phyloP scores from a whole-genome alignment of 2,797 vertebrate species.

The Calcarius lapponicus region DNA sequence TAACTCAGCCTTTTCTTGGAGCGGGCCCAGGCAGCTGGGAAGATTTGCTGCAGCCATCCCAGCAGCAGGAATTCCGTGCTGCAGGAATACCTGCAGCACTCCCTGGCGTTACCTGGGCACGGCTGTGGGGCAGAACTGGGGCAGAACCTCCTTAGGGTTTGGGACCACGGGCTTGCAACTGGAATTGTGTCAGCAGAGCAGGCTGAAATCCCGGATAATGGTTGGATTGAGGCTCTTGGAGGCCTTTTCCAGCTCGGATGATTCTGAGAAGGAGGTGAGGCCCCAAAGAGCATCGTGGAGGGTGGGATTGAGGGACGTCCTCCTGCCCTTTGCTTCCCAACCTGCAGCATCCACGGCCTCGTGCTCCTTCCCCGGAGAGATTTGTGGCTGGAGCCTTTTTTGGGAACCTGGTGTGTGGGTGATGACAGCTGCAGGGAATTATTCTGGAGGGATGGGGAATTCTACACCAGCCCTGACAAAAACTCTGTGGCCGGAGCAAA shows the following conservation, averaged over 20 bases:
- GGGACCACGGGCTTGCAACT: accelerated
- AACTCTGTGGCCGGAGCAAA: not conserved
- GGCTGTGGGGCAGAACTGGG: not conserved
- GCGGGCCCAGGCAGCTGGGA: not conserved
- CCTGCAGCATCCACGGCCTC: not conserved
- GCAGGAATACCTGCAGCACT: not conserved
- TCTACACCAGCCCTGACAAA: not conserved
- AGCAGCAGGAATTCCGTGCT: not conserved
- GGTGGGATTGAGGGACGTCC: not conserved
- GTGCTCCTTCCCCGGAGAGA: not conserved
- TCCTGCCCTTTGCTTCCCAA: not conserved
- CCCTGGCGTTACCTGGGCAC: accelerated
- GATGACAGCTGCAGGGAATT: slow-evolving; percentile 41
- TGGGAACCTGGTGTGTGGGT: slow-evolving; percentile 2
- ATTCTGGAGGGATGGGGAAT: not conserved
- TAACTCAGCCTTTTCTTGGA: not conserved
- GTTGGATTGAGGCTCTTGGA: not conserved
- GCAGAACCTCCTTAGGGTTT: not conserved
- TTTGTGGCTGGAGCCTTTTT: not conserved
- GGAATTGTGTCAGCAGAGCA: not conserved
- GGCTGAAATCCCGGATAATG: not conserved
- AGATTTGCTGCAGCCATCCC: not conserved
- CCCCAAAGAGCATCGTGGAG: accelerated
- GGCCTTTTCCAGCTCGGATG: not conserved
- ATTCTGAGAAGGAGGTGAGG: not conserved